Evolutionary conservation across 2,113 vertebrate genomes (phyloP).

Genomic region (Taurulus bubalis): DNA sequence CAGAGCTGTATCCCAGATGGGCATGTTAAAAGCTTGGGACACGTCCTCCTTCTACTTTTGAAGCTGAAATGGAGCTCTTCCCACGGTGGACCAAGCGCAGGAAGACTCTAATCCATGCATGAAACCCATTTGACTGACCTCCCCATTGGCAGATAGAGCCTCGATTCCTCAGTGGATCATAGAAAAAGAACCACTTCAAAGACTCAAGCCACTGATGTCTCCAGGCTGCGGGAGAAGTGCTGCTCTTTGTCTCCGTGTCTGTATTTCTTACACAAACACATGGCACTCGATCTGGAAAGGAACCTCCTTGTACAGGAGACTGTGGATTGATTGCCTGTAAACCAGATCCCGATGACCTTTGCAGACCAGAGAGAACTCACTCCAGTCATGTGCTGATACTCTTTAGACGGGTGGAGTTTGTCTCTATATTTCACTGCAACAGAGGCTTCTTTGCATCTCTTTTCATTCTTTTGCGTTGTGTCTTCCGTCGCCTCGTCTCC

Average conservation of each 20-base stretch:
- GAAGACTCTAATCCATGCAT: slow-evolving; percentile 62
- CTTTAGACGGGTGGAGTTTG: slow-evolving; percentile 14
- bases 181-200: slow-evolving; percentile 65
- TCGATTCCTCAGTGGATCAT: slow-evolving; percentile 56
- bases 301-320: slow-evolving; percentile 7
- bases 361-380: slow-evolving; percentile 1
- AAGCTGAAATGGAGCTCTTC: slow-evolving; percentile 49
- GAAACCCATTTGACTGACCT: slow-evolving; percentile 64
- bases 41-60: slow-evolving; percentile 37
- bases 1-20: slow-evolving; percentile 42
- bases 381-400: slow-evolving; percentile 19
- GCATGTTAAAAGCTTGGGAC: slow-evolving; percentile 58
- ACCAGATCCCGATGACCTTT: slow-evolving; percentile 25
- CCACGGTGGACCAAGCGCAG: slow-evolving; percentile 38
- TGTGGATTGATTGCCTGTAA: neutral
- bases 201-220: slow-evolving; percentile 45
- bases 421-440: slow-evolving; percentile 18
- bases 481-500: slow-evolving; percentile 55
- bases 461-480: slow-evolving; percentile 6
- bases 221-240: slow-evolving; percentile 24
- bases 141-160: slow-evolving; percentile 51
- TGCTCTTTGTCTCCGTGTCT: slow-evolving; percentile 39
- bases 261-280: slow-evolving; percentile 33
- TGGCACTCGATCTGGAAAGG: slow-evolving; percentile 21
- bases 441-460: slow-evolving; percentile 33